Percentiles rank a stretch among this genome's conserved stretches.
These are phyloP conservation scores for Sarcophaga peregrina DNA, from an alignment of 1,140 invertebrate species.

Conservation along the genomic window DNA sequence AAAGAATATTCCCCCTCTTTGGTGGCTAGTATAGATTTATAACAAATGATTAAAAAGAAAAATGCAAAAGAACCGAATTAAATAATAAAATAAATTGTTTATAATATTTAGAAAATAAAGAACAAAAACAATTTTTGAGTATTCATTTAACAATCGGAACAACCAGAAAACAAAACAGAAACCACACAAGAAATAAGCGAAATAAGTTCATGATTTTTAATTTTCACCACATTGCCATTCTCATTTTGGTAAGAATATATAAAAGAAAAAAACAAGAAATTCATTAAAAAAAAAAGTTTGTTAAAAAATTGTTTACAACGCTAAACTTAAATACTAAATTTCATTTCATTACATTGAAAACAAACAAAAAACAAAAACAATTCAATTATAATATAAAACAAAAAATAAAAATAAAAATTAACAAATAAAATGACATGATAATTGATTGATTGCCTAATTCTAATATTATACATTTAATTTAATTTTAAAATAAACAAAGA, in stretches of 20 bases:
- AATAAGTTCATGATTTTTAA: not conserved
- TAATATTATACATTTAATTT: constrained; percentile 63
- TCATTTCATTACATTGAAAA: not conserved
- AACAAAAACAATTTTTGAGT: too few relatives aligned
- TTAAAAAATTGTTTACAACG: too few relatives aligned
- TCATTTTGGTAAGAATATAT: not conserved
- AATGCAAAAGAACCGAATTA: too few relatives aligned
- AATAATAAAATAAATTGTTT: too few relatives aligned
- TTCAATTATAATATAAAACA: constrained; percentile 10
- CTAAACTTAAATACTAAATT: too few relatives aligned
- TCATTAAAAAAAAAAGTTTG: too few relatives aligned
- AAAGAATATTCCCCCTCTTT: constrained; percentile 53
- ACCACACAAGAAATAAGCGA: not conserved
- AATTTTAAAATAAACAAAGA: constrained; percentile 55
- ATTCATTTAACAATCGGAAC: too few relatives aligned
- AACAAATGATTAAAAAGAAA: constrained; percentile 23
- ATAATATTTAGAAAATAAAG: too few relatives aligned
- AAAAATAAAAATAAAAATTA: constrained; percentile 33
- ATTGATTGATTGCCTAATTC: constrained; percentile 66
- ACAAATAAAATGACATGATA: constrained; percentile 22
- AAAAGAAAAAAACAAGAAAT: too few relatives aligned
- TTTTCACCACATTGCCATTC: not conserved
- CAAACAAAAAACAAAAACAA: not conserved
- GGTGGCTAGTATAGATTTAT: constrained; percentile 58
- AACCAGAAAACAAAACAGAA: not conserved